Evolutionary conservation across 92 coral and sea anemone species (phyloP).

Genomic region (Micromussa lordhowensis): DNA sequence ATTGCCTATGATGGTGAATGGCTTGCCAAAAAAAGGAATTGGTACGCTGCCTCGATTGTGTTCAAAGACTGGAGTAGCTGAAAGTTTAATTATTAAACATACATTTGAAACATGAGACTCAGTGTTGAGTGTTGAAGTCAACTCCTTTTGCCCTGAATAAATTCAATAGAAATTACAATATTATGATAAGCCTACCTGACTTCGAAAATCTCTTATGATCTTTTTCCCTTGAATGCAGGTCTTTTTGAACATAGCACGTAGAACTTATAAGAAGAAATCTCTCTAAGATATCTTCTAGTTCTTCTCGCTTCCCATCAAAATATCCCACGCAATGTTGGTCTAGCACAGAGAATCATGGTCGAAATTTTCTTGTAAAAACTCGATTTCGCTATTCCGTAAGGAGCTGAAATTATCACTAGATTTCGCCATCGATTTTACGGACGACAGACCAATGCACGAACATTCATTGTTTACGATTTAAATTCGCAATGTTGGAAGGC

Average conservation of each 20-base stretch:
- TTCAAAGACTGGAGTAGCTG: not conserved
- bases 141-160: not conserved
- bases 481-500: too few species aligned
- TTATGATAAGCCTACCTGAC: too few species aligned
- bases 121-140: not conserved
- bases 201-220: too few species aligned
- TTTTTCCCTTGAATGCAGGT: not conserved
- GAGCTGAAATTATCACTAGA: too few species aligned
- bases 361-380: too few species aligned
- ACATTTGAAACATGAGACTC: not conserved
- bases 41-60: too few species aligned
- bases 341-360: not conserved
- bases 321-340: not conserved
- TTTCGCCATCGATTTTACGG: too few species aligned
- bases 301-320: conserved; percentile 2
- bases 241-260: not conserved
- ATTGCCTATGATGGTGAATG: not conserved
- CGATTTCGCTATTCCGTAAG: too few species aligned
- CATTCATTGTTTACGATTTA: too few species aligned
- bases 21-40: not conserved
- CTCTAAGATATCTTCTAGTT: not conserved
- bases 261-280: conserved; percentile 13
- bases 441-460: too few species aligned
- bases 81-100: not conserved
- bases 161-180: too few species aligned